Evolutionary conservation across 2,113 vertebrate genomes (phyloP).

Genomic region (Myotis yumanensis): DNA sequence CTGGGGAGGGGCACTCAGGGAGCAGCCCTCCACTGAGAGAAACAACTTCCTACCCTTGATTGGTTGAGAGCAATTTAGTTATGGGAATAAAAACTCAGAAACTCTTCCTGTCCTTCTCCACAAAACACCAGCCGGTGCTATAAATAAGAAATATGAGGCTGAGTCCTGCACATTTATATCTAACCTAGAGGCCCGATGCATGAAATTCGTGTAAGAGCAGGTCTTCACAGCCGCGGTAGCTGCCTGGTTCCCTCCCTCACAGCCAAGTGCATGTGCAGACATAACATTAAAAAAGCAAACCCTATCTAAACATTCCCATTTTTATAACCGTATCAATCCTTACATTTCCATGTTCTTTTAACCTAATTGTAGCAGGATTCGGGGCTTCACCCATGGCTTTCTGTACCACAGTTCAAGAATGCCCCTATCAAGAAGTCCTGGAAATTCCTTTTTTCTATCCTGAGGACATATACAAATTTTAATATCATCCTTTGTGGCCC

Average conservation of each 20-base stretch:
- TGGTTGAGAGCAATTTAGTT: not conserved
- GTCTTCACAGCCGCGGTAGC: too few species aligned
- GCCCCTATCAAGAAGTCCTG: not conserved
- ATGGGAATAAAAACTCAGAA: not conserved
- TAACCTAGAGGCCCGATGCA: too few species aligned
- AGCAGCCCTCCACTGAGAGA: not conserved
- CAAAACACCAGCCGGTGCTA: not conserved
- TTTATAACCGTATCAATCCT: not conserved
- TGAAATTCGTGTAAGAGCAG: too few species aligned
- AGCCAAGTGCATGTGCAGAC: not conserved
- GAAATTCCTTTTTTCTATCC: too few species aligned
- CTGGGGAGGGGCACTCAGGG: not conserved
- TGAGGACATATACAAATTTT: too few species aligned
- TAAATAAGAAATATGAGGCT: not conserved
- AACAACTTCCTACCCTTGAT: not conserved
- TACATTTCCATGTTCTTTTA: not conserved
- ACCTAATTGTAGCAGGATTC: not conserved
- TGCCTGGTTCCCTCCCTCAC: too few species aligned
- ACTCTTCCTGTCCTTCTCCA: not conserved
- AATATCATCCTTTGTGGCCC: too few species aligned
- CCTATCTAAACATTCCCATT: not conserved
- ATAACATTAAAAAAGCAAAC: not conserved
- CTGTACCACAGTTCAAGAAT: not conserved
- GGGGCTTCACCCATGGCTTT: not conserved
- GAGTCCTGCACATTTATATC: not conserved